Percentiles rank a stretch among this genome's conserved stretches.
Evolutionary conservation across 2,888 invertebrate species (phyloP).

Genomic region (Cancer borealis): DNA sequence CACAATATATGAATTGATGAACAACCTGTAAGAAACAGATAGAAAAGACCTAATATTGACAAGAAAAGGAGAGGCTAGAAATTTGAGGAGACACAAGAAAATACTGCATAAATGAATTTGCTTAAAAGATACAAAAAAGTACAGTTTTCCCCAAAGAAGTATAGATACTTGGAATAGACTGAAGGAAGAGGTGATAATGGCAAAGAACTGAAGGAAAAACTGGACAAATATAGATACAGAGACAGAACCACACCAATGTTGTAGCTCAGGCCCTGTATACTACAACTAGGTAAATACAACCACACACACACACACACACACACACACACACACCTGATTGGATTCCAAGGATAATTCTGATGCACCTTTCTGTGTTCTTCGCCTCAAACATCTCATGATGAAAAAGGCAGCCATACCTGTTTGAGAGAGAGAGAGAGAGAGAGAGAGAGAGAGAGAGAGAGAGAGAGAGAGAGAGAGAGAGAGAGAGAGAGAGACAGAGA

Average conservation of each 20-base stretch:
- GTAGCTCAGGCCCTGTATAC: neutral
- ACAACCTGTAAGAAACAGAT: too few relatives aligned
- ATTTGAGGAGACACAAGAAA: too few relatives aligned
- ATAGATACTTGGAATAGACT: too few relatives aligned
- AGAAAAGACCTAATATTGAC: too few relatives aligned
- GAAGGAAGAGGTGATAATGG: neutral
- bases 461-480: too few relatives aligned
- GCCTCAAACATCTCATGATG: neutral
- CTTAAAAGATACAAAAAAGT: too few relatives aligned
- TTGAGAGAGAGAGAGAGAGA: neutral
- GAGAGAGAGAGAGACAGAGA: too few relatives aligned
- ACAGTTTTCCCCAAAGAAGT: too few relatives aligned
- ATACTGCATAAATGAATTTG: too few relatives aligned
- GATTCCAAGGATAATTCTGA: conserved; percentile 35
- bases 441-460: neutral
- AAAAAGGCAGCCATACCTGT: conserved; percentile 57
- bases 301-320: neutral
- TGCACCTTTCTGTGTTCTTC: neutral
- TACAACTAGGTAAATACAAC: neutral
- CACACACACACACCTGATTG: neutral
- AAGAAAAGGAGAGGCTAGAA: too few relatives aligned
- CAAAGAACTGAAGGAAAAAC: neutral
- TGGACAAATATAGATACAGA: neutral
- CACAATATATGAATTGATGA: too few relatives aligned
- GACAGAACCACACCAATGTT: neutral